Percentiles rank a stretch among this genome's conserved stretches.
Conservation (phyloP, 2,113 vertebrate species). For the Cyprinodon tularosa region DNA sequence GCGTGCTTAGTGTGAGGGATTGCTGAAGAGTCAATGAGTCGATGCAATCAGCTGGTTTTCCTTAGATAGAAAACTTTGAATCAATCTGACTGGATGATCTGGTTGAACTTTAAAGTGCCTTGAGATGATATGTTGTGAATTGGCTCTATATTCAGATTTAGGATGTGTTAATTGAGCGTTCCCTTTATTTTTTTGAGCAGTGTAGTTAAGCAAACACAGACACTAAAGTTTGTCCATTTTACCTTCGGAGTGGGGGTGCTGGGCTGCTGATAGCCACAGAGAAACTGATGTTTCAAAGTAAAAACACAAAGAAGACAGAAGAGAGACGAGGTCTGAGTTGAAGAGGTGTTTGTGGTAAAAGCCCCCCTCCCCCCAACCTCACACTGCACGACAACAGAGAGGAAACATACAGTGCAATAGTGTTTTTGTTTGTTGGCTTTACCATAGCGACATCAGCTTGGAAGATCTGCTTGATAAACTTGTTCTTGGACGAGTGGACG, state of each 20-base stretch:
- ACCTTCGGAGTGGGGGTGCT: slow-evolving; percentile 76
- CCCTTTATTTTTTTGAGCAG: no score
- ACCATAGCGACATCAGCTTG: slow-evolving; percentile 99
- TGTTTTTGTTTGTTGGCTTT: slow-evolving; percentile 46
- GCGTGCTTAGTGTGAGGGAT: no score
- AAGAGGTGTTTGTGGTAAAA: slow-evolving; percentile 28
- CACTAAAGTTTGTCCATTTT: slow-evolving; percentile 47
- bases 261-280: slow-evolving; percentile 81
- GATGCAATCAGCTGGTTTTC: no score
- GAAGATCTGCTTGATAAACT: slow-evolving; percentile 99
- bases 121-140: no score
- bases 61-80: no score
- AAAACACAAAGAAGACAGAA: slow-evolving; percentile 51
- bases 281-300: slow-evolving; percentile 74
- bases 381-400: background rate
- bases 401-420: no score
- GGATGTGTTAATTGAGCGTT: no score
- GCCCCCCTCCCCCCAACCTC: slow-evolving; percentile 9
- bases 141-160: no score
- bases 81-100: no score
- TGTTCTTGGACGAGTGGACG: slow-evolving; percentile 97
- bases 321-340: slow-evolving; percentile 36
- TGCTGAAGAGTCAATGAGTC: no score
- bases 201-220: slow-evolving; percentile 13
- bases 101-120: no score